Base-by-base conservation (phyloP, 2,797 vertebrate genomes). In the Adrianichthys oophorus region DNA sequence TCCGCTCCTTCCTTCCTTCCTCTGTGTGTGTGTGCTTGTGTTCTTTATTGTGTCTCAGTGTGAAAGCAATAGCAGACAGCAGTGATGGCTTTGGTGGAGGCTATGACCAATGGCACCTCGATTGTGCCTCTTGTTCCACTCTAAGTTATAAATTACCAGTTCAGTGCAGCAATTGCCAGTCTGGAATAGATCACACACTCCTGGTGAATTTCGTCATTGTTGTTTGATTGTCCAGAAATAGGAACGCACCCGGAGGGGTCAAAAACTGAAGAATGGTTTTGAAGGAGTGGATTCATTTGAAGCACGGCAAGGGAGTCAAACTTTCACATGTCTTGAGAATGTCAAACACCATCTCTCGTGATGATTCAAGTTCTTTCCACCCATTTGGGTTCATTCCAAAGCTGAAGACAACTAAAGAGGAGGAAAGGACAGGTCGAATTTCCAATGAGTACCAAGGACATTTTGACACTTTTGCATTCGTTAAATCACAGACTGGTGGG, bases 391-490 rank as follows among this genome's bases (percentile, higher is more conserved):
- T 37, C 10, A 37, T 37, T 37, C 32, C 32, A 37, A 37, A 37
- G 32, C 10, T 37, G 32, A 37, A 37, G 32, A 37, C 10, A 37
- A 4, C 58, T 62, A 45, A 60, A 7, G 32, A 56, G 47, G 45
- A 70, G 63, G 80, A 51, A 23, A 21, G 19, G 47, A 79, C 64
- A 45, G 65, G 60, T 78, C 75, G 75, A 59, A 75, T 74, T 75
- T 74, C 63, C 74, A 70, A 37, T 78, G 48, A 66, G 65, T 24
- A 55, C 49, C 83, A 80, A 85, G 76, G 76, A 67, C 79, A 29
- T 62, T 32, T 66, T 42, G 57, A 52, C 59, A 47, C 48, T 64
- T 79, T 37, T 19, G 49, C 62, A 60, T 70, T 40, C 68, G 59
- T 77, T 76, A 43, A 72, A 69, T 69, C 24, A 29, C 56, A 57